Base-by-base conservation (phyloP, 2,888 invertebrate species). In the Gymnosoma rotundatum region DNA sequence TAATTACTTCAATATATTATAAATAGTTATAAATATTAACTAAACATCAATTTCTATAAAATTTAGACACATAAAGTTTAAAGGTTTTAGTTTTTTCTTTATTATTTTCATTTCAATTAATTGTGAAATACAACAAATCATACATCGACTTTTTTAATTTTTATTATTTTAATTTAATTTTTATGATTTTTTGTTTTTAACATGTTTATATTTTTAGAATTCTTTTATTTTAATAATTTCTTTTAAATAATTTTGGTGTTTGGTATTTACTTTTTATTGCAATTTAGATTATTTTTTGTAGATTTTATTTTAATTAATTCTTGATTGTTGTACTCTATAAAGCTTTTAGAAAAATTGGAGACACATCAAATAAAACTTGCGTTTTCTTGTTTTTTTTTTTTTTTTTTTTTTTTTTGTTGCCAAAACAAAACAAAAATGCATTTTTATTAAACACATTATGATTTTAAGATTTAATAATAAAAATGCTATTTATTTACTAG, bases 31-130 rank as follows among this genome's bases (percentile, higher is more conserved):
- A 76, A 61, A 56, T 73, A 73, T 83, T 76, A 80, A 80, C 83
- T 80, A 83, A 83, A 83, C 83, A 76, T 80, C 83, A 76, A 83
- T 74, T 80, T 80, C 82, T 85, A 82, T 74, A 74, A 63, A 76
- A 78, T 82, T 72, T 74, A 75, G 72, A 83, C 82, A 82, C 70
- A 66, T 60, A 75, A 50, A 64, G 32, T 64, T 70, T 50, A 64
- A 72, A 45, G 21, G 38, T 52, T 48, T 56, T 54, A 38, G 63
- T 75, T 74, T 69, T 25, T 36, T 48, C 16, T 8, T 50, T n/a
- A n/a, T n/a, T n/a, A n/a, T n/a, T n/a, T 20, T 20, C 50, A 52
- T 61, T 73, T 69, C 72, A 56, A 64, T 70, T 48, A 72, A 52
- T 73, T 52, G 16, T 50, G 58, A 72, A 60, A 66, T 73, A 73